Evolutionary conservation across 2,113 vertebrate species (phyloP), one percentile per base, ranked within the genome.

Genomic region (Thryonomys swinderianus): DNA sequence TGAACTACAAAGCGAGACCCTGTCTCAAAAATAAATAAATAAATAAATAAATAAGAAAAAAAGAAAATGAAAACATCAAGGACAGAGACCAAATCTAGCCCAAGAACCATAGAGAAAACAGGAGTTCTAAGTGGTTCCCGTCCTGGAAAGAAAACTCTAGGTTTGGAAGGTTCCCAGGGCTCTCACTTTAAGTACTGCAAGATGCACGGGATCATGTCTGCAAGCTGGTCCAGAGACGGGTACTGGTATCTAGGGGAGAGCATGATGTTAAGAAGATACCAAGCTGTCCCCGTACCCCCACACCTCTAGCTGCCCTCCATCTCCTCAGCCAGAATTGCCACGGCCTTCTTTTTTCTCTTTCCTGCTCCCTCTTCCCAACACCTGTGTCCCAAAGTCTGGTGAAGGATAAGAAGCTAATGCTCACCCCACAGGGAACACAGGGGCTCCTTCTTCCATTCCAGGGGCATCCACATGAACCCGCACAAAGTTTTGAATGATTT

Each of bases 401-500:
- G 32, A 85, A 66, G 51, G n/a, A 37, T n/a, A 92, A 59, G 32
- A 73, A 93, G 57, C 27, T 71, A 55, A 79, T 90, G 86, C 97
- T 90, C 96, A 99, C 99, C 99, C 99, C 55, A 98, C 13, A 59
- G 99, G 99, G 97, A 99, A 99, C 69, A 97, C 93, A 1, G 99
- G 98, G 0, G 99, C 98, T 5, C 99, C 99, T 5, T 99, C 99
- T 98, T 99, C 99, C 96, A 99, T 99, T 64, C 99, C 99, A 6
- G 99, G 99, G 12, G 98, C 99, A 8, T 99, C 99, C 20, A 99
- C 97, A 34, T 99, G 99, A 90, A 99, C 99, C 96, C 99, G 98
- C 79, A 99, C 99, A 85, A 99, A 99, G 96, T 99, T 99, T 98
- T 99, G 99, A 85, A 99, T 99, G 12, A 99, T 99, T 98, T 99